These are phyloP conservation scores for Nymphicus hollandicus DNA, from an alignment of 2,113 vertebrate species.

Conservation along the genomic window DNA sequence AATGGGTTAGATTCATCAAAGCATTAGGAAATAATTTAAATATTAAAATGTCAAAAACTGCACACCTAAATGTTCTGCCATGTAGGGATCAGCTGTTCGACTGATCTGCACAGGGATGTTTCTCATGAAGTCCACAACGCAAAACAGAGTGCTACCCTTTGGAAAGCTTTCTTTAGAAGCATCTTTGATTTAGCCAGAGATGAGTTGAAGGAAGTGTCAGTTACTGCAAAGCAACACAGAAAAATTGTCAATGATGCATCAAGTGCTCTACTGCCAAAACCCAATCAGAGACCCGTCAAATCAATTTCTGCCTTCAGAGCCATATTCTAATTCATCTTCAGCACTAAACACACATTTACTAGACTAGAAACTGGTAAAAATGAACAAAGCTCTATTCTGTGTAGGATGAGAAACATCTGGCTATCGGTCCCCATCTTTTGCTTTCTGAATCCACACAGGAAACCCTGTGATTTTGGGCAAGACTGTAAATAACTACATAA, in stretches of 20 bases:
- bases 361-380: background rate
- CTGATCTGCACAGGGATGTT: fast-evolving
- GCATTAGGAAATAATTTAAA: background rate
- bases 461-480: background rate
- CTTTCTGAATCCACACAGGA: background rate
- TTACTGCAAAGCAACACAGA: background rate
- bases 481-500: background rate
- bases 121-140: background rate
- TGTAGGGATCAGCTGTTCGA: background rate
- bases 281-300: background rate
- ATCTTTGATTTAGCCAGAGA: background rate
- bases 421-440: background rate
- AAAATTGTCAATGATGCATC: background rate
- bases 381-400: background rate
- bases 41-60: background rate
- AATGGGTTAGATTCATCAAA: background rate
- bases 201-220: background rate
- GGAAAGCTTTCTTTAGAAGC: background rate
- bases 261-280: conserved; percentile 1
- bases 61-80: background rate
- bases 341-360: background rate
- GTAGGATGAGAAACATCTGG: background rate
- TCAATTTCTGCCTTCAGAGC: background rate
- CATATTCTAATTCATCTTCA: background rate
- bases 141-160: background rate